Conservation (phyloP, 1,140 invertebrate species). For the Neomicropteryx cornuta region DNA sequence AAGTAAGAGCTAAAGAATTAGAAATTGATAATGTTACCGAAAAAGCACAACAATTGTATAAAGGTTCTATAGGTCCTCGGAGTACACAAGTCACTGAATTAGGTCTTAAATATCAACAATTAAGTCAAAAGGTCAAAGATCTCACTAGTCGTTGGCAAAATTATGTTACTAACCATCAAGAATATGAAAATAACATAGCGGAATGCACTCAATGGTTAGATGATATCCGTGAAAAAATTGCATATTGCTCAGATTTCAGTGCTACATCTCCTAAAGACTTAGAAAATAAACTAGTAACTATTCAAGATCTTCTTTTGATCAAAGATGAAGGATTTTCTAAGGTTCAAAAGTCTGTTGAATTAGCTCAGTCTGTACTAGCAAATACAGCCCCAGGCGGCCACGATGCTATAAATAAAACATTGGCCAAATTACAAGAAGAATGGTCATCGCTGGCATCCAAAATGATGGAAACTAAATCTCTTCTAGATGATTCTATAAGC, state of each 20-base stretch:
- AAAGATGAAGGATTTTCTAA: conserved; percentile 88
- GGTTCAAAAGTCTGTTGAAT: conserved; percentile 75
- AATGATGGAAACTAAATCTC: conserved; percentile 81
- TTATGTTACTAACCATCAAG: conserved; percentile 80
- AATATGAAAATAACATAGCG: conserved; percentile 69
- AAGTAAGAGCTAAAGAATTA: conserved; percentile 80
- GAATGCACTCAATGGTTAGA: conserved; percentile 79
- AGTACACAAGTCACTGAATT: conserved; percentile 76
- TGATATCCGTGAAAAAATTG: conserved; percentile 72
- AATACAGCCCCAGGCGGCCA: conserved; percentile 86
- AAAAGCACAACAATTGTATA: conserved; percentile 73
- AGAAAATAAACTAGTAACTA: conserved; percentile 71
- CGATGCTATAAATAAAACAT: conserved; percentile 69
- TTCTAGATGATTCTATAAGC: conserved; percentile 80
- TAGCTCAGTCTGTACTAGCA: conserved; percentile 83
- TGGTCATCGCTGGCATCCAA: conserved; percentile 79
- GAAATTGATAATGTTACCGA: conserved; percentile 90
- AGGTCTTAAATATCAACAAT: conserved; percentile 80
- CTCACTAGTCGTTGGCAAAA: conserved; percentile 83
- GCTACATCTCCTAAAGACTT: conserved; percentile 74
- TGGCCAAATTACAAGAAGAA: conserved; percentile 77
- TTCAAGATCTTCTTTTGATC: conserved; percentile 74
- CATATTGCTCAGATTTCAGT: conserved; percentile 72
- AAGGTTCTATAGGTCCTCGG: conserved; percentile 47
- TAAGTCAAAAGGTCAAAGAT: conserved; percentile 85